Evolutionary conservation across 2,113 vertebrate genomes (phyloP), one percentile per base, ranked within the genome.

Genomic region (Hylia prasina): DNA sequence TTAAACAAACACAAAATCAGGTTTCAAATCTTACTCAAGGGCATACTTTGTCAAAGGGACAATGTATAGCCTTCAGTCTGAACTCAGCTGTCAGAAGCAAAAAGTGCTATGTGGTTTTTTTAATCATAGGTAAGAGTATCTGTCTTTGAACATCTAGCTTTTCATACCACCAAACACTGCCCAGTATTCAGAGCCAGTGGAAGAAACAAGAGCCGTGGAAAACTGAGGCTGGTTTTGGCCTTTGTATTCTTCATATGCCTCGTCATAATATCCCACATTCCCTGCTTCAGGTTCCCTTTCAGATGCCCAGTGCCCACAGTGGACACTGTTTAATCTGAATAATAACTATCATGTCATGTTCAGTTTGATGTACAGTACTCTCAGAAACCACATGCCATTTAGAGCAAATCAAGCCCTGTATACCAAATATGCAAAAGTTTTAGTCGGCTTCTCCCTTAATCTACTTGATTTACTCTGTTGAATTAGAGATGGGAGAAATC

Each of bases 1-100:
- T 89, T 93, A 88, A 75, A 85, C 56, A 97, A 96, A 94, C 81
- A 93, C 1, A 1, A 96, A 90, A 92, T 90, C 4, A 5, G 60
- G 68, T 90, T 90, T 90, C 68, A 94, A 68, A 71, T 73, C 31
- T 63, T 91, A 88, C 21, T 83, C 71, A 92, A 93, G 82, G 79
- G 51, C 8, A 0, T 60, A 40, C 5, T 40, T 39, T 39, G 27
- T 81, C 71, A 88, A 83, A 47, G 64, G 64, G 23, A 78, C 21
- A 71, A 88, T 80, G 70, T 39, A 65, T 33, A 88, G 63, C 75
- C 50, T 90, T 95, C 82, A 66, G 18, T 88, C 63, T 83, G 79
- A 91, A 94, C 85, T 80, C 85, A 96, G 12, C 39, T 90, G 50
- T 78, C 71, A 90, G 60, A 94, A 75, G 54, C 50, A 85, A 72